Evolutionary conservation across 2,888 invertebrate species (phyloP), one percentile per base, ranked within the genome.

Genomic region (Corbicula japonica): DNA sequence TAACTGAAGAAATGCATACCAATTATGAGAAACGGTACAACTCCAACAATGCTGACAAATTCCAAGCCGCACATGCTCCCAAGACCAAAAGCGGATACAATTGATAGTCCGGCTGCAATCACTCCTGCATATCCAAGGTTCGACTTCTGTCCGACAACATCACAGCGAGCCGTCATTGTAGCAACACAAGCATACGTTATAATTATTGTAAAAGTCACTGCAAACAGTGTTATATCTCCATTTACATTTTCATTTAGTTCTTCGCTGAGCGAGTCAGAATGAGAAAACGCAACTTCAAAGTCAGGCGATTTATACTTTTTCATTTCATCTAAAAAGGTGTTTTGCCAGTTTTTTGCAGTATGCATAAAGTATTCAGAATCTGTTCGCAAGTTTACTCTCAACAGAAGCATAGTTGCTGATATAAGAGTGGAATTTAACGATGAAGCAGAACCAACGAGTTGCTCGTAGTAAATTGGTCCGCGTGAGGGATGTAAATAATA

Each of bases 41-140:
- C 84, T 15, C 88, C 88, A 34, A 88, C 86, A 41, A 89, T 85
- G 70, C 87, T 86, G 69, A 90, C 90, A 60, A 87, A 87, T 6
- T 79, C 63, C 28, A 88, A 65, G 2, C 88, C 88, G 50, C 82
- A 79, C 26, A 82, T 46, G 23, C 83, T 79, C 23, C 87, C 71
- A 8, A 90, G 73, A 6, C 90, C 89, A 71, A 89, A 86, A n/a
- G 86, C 71, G 2, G 85, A 85, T 65, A 88, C 44, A 60, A 89
- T 88, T 26, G 87, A 86, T 48, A 90, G 69, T 0, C 72, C 81
- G n/a, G 87, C 86, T 8, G 87, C 84, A 15, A 85, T 28, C 21
- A 88, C 84, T 10, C 89, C 89, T 12, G 80, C 83, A 28, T 69
- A 78, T 0, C 85, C 84, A 48, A 87, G 75, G 34, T 76, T 65